Evolutionary conservation across 1,140 invertebrate species (phyloP).

Genomic region (Tribolium castaneum): DNA sequence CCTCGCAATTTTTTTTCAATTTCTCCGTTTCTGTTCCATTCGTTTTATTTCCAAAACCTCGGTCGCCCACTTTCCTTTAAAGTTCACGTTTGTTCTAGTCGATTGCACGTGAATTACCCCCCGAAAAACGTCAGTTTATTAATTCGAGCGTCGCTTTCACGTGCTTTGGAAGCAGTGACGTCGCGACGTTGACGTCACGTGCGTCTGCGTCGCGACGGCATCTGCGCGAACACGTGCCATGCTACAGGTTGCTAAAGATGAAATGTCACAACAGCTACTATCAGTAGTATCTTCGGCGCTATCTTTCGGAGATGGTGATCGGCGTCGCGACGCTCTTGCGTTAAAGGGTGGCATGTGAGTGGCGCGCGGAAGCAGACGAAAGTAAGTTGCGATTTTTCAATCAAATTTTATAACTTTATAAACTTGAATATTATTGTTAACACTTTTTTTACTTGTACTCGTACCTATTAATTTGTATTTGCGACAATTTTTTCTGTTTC

Average conservation of each 20-base stretch:
- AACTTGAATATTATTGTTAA: too few relatives aligned
- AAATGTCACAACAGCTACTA: constrained; percentile 24
- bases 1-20: too few relatives aligned
- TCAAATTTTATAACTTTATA: too few relatives aligned
- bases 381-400: neutral
- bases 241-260: constrained; percentile 38
- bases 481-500: too few relatives aligned
- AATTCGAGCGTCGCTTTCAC: neutral
- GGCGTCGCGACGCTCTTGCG: neutral
- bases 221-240: constrained; percentile 42
- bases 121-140: constrained; percentile 15
- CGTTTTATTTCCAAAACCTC: too few relatives aligned
- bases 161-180: neutral
- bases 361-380: neutral
- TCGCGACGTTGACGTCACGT: constrained; percentile 35
- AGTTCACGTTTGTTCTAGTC: constrained; percentile 6
- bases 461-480: too few relatives aligned
- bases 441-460: too few relatives aligned
- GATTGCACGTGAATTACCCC: constrained; percentile 1
- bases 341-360: constrained; percentile 1
- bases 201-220: constrained; percentile 41
- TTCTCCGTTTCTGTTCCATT: too few relatives aligned
- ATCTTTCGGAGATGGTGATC: constrained; percentile 3
- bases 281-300: constrained; percentile 24
- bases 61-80: neutral